Percentiles rank a stretch among this genome's conserved stretches.
Conservation (phyloP, 1,140 invertebrate genomes). For the Drosophila setifemur region DNA sequence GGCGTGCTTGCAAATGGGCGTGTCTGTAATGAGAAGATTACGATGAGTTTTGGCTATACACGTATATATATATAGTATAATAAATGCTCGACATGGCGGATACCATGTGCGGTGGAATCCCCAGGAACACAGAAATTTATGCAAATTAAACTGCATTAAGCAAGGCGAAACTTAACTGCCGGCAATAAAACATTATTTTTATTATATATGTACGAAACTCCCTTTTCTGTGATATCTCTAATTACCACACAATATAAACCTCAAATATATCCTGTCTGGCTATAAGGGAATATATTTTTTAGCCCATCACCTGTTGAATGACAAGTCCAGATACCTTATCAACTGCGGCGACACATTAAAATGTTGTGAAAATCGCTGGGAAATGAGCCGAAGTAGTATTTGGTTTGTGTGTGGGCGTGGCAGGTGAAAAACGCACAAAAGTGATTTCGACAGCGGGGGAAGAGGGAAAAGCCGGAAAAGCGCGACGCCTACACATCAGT, state of each 20-base stretch:
- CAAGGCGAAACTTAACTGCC: too few relatives aligned
- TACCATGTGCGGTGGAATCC: not conserved
- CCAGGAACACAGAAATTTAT: too few relatives aligned
- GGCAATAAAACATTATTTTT: too few relatives aligned
- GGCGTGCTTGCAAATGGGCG: slow-evolving; percentile 89
- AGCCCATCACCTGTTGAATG: slow-evolving; percentile 28
- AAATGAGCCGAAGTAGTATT: slow-evolving; percentile 54
- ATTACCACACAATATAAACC: not conserved
- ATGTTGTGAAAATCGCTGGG: slow-evolving; percentile 45
- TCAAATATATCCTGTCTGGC: not conserved
- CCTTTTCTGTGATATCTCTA: too few relatives aligned
- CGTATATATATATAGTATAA: too few relatives aligned
- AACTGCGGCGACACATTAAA: slow-evolving; percentile 13
- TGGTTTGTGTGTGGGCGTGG: slow-evolving; percentile 27
- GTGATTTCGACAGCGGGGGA: slow-evolving; percentile 67
- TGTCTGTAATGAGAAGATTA: slow-evolving; percentile 84
- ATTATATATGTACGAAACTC: too few relatives aligned
- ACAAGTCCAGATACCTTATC: slow-evolving; percentile 19
- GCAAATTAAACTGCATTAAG: too few relatives aligned
- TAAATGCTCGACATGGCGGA: not conserved
- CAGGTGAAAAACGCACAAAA: slow-evolving; percentile 72
- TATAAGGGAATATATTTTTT: too few relatives aligned
- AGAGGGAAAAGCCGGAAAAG: slow-evolving; percentile 1
- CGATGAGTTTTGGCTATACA: not conserved
- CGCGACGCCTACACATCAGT: slow-evolving; percentile 59